A percentile compares a stretch with the other conserved stretches of the same genome.
Evolutionary conservation across 2,797 vertebrate genomes (phyloP).

Genomic region (Chrysocyon brachyurus): DNA sequence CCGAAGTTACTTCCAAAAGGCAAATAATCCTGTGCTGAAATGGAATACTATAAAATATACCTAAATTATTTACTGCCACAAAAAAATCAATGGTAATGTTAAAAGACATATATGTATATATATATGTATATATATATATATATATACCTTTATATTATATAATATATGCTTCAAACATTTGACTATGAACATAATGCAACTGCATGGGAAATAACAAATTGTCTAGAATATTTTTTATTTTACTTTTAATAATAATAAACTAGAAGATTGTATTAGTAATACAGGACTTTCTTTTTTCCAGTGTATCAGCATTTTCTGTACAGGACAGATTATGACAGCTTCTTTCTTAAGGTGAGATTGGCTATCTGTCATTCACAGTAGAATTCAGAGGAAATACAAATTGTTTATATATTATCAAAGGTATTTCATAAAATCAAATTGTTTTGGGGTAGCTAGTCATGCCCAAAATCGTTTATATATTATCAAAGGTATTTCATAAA

Average conservation of each 20-base stretch:
- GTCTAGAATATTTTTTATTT: background rate
- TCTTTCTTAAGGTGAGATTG: conserved; percentile 71
- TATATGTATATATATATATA: background rate
- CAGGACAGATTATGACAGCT: conserved; percentile 60
- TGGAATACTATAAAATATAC: conserved; percentile 39
- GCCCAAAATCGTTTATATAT: background rate
- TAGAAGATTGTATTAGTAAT: background rate
- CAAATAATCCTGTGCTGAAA: background rate
- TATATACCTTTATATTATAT: background rate
- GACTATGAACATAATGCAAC: background rate
- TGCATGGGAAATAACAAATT: background rate
- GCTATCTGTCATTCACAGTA: background rate
- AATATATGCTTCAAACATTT: conserved; percentile 13
- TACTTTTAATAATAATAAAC: background rate
- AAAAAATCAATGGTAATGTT: background rate
- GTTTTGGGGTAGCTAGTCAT: background rate
- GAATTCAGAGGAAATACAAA: background rate
- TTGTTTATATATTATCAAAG: background rate
- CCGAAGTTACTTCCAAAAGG: conserved; percentile 2
- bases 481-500: background rate
- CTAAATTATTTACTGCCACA: background rate
- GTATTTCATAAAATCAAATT: background rate
- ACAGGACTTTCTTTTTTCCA: conserved; percentile 50
- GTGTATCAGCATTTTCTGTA: background rate
- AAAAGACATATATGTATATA: background rate